Conservation (phyloP, 1,140 invertebrate genomes). For the Drosophila ambigua region DNA sequence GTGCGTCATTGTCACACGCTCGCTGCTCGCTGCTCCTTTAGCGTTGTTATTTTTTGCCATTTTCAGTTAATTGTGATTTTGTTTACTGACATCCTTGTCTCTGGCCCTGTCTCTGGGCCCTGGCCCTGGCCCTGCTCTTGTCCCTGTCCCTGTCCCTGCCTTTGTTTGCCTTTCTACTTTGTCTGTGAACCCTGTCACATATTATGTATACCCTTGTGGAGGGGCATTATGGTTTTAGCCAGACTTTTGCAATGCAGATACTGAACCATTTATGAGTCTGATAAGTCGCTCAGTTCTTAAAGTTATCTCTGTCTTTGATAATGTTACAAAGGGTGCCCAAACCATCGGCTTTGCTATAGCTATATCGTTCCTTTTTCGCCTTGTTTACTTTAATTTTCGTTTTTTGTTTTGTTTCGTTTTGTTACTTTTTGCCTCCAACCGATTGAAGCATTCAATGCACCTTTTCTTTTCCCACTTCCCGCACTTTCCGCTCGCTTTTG, state of each 20-base stretch:
- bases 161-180: conserved; percentile 78
- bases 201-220: conserved; percentile 11
- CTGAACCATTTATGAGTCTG: too few species aligned
- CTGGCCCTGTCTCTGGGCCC: conserved; percentile 15
- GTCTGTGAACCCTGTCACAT: conserved; percentile 62
- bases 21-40: conserved; percentile 27
- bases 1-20: conserved; percentile 38
- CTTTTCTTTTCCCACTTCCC: conserved; percentile 9
- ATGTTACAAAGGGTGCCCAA: too few species aligned
- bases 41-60: conserved; percentile 58
- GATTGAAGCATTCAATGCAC: conserved; percentile 66
- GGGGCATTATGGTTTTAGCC: too few species aligned
- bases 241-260: too few species aligned
- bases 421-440: conserved; percentile 33
- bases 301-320: too few species aligned
- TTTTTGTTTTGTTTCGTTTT: conserved; percentile 60
- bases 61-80: conserved; percentile 81
- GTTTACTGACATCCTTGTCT: conserved; percentile 60
- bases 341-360: too few species aligned
- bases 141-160: conserved; percentile 5
- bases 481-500: conserved; percentile 36
- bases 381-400: conserved; percentile 72
- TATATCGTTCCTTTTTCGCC: too few species aligned
- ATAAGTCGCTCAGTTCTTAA: too few species aligned
- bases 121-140: neutral